A percentile compares a stretch with the other conserved stretches of the same genome.
These are phyloP conservation scores for Trilocha varians DNA, from an alignment of 2,888 invertebrate species.

Conservation along the genomic window DNA sequence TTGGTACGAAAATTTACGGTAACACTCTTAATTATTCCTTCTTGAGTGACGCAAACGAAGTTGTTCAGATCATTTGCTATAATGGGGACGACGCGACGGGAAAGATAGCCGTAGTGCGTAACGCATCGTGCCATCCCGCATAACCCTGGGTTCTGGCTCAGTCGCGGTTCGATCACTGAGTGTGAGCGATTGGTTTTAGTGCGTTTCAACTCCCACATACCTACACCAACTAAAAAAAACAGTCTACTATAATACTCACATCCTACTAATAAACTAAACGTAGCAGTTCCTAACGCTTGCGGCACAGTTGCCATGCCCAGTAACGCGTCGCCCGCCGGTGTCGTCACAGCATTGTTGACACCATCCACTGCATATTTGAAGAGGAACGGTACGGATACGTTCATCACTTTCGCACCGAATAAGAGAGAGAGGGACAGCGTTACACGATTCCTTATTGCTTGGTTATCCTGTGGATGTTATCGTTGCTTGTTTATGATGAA, in stretches of 20 bases:
- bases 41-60: too few relatives aligned
- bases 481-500: background rate
- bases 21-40: too few relatives aligned
- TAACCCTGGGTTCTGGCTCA: too few relatives aligned
- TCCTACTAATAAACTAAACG: slow-evolving; percentile 86
- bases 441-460: slow-evolving; percentile 83
- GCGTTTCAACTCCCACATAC: too few relatives aligned
- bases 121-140: too few relatives aligned
- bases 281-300: slow-evolving; percentile 83
- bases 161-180: too few relatives aligned
- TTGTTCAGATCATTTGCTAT: too few relatives aligned
- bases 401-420: slow-evolving; percentile 88
- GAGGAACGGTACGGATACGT: slow-evolving; percentile 94
- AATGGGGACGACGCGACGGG: too few relatives aligned
- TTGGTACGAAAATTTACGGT: too few relatives aligned
- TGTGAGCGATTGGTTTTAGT: too few relatives aligned
- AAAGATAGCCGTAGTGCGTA: too few relatives aligned
- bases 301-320: slow-evolving; percentile 86
- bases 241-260: slow-evolving; percentile 76
- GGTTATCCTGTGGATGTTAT: slow-evolving; percentile 76
- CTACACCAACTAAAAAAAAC: too few relatives aligned
- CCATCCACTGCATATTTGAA: slow-evolving; percentile 95
- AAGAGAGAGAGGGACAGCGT: slow-evolving; percentile 85
- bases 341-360: slow-evolving; percentile 77
- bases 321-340: slow-evolving; percentile 58